Evolutionary conservation across 2,888 invertebrate genomes (phyloP), one percentile per base, ranked within the genome.

Genomic region (Aricia artaxerxes): DNA sequence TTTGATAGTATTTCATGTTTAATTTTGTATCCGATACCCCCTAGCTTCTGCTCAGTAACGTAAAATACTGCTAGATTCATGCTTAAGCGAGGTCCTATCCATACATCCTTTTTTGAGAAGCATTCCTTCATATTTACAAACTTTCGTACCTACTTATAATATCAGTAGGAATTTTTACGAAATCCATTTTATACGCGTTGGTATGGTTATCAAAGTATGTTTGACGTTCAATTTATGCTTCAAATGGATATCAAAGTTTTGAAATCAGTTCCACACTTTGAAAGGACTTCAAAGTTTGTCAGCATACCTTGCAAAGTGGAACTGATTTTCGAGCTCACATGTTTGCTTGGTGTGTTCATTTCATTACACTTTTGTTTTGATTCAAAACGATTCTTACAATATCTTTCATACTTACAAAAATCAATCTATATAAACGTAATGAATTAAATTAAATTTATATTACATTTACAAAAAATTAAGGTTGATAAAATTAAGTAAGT

Each of bases 351-450:
- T 69, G 38, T 69, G 38, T 69, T 69, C 69, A 69, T 69, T 69
- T 69, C 69, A 69, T 69, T 16, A 69, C 69, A 69, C 64, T 31
- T 64, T 9, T 64, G 64, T 69, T 69, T 69, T 69, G 69, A 69
- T 38, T 38, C 13, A 69, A 38, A 69, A 69, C 69, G 69, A 69
- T 69, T 35, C 69, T 69, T 31, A 69, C 69, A 69, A 69, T 69
- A 35, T 31, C 2, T 61, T 69, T 4, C 69, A 38, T 2, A 49
- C 9, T 49, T 49, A 44, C 6, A 49, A 49, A 9, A 49, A 49
- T 2, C 9, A 49, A 49, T 49, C 24, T 0, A 49, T 9, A 9
- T 49, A 2, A 49, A 49, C 9, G 9, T 49, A 49, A 49, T 11
- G 9, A 49, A 44, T 9, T 44, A 44, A 44, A 5, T 40, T 40